Base-by-base conservation (phyloP, 2,113 vertebrate species). In the Corydoras sp. region DNA sequence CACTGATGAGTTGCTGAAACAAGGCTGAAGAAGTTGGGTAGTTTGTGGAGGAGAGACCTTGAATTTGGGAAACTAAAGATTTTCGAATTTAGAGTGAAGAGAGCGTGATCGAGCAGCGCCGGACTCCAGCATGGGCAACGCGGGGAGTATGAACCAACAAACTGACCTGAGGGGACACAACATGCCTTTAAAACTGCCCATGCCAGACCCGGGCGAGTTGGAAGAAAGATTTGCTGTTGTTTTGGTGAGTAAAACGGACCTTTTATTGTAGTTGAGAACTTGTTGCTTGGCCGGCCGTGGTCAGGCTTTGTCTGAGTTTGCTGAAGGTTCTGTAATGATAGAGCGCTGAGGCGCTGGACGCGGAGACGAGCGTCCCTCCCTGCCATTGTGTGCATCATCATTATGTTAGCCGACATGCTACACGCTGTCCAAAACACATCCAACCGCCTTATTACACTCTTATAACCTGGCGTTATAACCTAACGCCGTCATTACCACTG, bases 101-200 rank as follows among this genome's bases (percentile, higher is more conserved):
- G 10, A 31, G 68, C 54, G 53, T 15, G 50, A 56, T 35, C 11
- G 55, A 49, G 30, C 13, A 24, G 59, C 62, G 53, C 49, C 67
- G 48, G 50, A 55, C 70, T 68, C 31, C 13, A 81, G 64, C 84
- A 97, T 98, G 95, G 95, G 96, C 84, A 98, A 98, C 90, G 95
- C 94, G 49, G 94, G 95, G 79, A 98, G 95, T 88, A 89, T 96
- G 92, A 93, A 98, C 64, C 94, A 93, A 75, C 94, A 94, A 82
- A 84, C 90, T 9, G 95, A 98, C 78, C 84, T 93, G 78, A 90
- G 92, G 83, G 93, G 92, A 68, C 94, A 96, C 84, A 87, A 82
- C 82, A 88, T 92, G 85, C 95, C 96, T 10, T 86, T 94, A 77
- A 98, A 96, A 78, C 92, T 97, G 76, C 96, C 96, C 68, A 94